Evolutionary conservation across 2,888 invertebrate genomes (phyloP), one percentile per base, ranked within the genome.

Genomic region (Isoperla grammatica): DNA sequence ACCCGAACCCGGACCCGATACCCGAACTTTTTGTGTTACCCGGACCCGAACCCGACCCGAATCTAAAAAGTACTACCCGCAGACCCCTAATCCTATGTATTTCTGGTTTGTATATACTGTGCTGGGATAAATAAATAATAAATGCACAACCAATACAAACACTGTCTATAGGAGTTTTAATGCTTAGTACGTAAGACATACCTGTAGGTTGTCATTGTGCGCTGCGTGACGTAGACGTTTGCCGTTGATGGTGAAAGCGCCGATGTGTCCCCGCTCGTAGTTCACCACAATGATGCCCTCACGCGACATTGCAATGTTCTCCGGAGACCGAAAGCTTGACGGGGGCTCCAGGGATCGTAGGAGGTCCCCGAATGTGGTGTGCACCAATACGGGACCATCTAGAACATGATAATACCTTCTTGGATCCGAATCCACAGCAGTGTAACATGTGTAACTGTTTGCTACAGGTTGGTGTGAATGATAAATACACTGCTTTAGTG

Each of bases 321-420:
- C 88, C 37, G 89, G 96, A 53, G 85, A 85, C 37, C 79, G 76
- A 70, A 87, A 89, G 46, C 85, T 84, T 68, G 80, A 81, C 2
- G 92, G 92, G 9, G 89, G 85, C 67, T 91, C 88, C 64, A 97
- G 77, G n/a, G 95, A 90, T 67, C 97, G 83, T 67, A 99, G 79
- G 50, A 98, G 79, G 76, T 99, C 99, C 48, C 99, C 99, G 75
- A 94, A 93, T 15, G 97, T 95, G 61, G 99, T 98, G 78, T 99
- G 99, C 61, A 99, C 92, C 65, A 99, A 81, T 43, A 98, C 95
- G 0, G 96, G 95, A 1, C 98, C 98, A 78, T 88, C 97, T 94
- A 74, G 0, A 67, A 69, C 60, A 61, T 13, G n/a, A 12, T n/a
- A n/a, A n/a, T n/a, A n/a, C n/a, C n/a, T n/a, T n/a, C n/a, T n/a